A percentile compares a stretch with the other conserved stretches of the same genome.
Evolutionary conservation across 2,113 vertebrate genomes (phyloP).

Genomic region (Girardinichthys multiradiatus): DNA sequence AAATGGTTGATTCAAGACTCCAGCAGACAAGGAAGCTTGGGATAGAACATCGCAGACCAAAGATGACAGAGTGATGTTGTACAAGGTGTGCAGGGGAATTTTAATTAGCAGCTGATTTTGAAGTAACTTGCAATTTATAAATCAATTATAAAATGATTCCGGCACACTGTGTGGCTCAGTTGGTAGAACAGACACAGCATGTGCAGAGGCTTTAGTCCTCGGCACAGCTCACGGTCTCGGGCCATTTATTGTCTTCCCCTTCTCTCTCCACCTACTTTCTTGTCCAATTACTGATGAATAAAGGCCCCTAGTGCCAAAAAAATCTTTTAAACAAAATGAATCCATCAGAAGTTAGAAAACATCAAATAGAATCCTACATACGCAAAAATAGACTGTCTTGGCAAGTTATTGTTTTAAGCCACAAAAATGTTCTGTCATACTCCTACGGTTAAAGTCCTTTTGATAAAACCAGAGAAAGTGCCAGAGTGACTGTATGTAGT

Average conservation of each 20-base stretch:
- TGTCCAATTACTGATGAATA: neutral
- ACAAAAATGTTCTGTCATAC: neutral
- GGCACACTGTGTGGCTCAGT: neutral
- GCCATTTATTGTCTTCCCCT: neutral
- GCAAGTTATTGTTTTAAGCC: neutral
- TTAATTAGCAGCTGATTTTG: neutral
- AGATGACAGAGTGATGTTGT: neutral
- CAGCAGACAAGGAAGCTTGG: neutral
- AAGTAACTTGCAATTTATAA: conserved; percentile 10
- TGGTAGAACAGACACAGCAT: neutral
- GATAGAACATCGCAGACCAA: neutral
- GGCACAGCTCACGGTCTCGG: neutral
- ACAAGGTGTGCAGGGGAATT: conserved; percentile 6
- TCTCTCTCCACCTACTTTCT: neutral
- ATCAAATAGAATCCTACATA: neutral
- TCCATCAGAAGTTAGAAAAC: neutral
- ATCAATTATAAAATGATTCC: conserved; percentile 14
- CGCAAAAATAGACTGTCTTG: neutral
- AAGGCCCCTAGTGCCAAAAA: neutral
- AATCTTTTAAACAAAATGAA: neutral
- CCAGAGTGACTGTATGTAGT: neutral
- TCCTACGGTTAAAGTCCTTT: neutral
- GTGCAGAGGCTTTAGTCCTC: neutral
- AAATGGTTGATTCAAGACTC: conserved; percentile 23
- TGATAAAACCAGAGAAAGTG: neutral